These are phyloP conservation scores for Meles meles DNA, from an alignment of 2,113 vertebrate species.

Conservation along the genomic window DNA sequence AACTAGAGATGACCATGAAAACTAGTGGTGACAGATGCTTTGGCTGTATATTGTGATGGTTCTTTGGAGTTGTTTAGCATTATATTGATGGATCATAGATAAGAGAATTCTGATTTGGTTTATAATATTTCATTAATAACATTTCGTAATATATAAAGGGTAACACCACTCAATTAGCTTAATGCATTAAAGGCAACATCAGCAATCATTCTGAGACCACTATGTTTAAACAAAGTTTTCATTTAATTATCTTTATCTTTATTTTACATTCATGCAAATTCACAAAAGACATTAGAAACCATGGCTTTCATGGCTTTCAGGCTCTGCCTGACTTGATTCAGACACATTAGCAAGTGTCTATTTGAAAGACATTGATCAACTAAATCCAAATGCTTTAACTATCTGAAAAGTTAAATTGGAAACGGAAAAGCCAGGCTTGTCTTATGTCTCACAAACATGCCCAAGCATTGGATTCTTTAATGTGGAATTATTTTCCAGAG, in stretches of 20 bases:
- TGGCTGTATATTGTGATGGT: neutral
- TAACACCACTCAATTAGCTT: neutral
- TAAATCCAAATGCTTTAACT: constrained; percentile 47
- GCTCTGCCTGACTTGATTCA: neutral
- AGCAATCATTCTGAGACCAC: neutral
- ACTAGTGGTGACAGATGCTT: neutral
- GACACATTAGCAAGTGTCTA: neutral
- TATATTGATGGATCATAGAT: neutral
- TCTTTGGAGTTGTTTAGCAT: neutral
- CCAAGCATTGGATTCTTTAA: neutral
- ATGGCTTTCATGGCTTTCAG: neutral
- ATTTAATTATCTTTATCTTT: constrained; percentile 33
- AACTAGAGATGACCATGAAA: neutral
- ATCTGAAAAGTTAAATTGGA: constrained; percentile 45
- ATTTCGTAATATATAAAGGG: neutral
- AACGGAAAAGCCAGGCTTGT: neutral
- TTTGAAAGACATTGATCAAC: constrained; percentile 22
- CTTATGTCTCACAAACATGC: neutral
- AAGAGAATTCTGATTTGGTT: neutral
- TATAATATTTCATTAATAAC: neutral
- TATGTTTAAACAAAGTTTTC: neutral
- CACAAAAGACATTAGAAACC: neutral
- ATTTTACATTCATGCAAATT: neutral
- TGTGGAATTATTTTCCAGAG: constrained; percentile 22
- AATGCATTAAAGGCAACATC: neutral